These are phyloP conservation scores for Anadara kagoshimensis DNA, from an alignment of 1,140 invertebrate genomes.

Conservation along the genomic window DNA sequence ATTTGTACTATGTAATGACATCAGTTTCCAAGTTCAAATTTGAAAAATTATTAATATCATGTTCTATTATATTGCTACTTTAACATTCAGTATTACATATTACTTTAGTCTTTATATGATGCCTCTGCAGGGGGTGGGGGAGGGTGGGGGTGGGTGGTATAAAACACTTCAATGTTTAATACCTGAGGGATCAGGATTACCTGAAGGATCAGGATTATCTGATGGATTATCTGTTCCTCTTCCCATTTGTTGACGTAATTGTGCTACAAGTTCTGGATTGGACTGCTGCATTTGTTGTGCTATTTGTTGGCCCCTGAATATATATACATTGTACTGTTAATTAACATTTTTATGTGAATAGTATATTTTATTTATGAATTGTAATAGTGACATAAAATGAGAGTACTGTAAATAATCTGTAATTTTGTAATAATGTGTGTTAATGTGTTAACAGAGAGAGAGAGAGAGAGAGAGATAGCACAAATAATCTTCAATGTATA, in stretches of 20 bases:
- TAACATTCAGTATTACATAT: too few relatives aligned
- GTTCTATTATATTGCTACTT: too few relatives aligned
- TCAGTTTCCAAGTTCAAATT: not conserved
- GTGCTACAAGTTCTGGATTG: conserved; percentile 82
- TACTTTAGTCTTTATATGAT: too few relatives aligned
- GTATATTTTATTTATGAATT: not conserved
- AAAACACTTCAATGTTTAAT: too few relatives aligned
- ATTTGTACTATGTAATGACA: not conserved
- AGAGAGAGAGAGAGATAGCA: not conserved
- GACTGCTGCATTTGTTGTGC: conserved; percentile 80
- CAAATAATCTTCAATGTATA: too few relatives aligned
- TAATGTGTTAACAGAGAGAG: too few relatives aligned
- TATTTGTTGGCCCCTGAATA: conserved; percentile 80
- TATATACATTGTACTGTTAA: conserved; percentile 33
- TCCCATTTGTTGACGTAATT: conserved; percentile 77
- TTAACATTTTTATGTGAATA: not conserved
- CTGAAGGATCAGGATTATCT: not conserved
- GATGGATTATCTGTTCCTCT: conserved; percentile 8
- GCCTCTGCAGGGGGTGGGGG: too few relatives aligned
- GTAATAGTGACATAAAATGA: not conserved
- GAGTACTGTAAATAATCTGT: not conserved
- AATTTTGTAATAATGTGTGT: not conserved
- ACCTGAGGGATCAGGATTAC: conserved; percentile 9
- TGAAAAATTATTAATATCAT: too few relatives aligned
- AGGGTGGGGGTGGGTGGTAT: too few relatives aligned